Conservation (phyloP, 2,113 vertebrate genomes). For the Thoracochromis brauschi region DNA sequence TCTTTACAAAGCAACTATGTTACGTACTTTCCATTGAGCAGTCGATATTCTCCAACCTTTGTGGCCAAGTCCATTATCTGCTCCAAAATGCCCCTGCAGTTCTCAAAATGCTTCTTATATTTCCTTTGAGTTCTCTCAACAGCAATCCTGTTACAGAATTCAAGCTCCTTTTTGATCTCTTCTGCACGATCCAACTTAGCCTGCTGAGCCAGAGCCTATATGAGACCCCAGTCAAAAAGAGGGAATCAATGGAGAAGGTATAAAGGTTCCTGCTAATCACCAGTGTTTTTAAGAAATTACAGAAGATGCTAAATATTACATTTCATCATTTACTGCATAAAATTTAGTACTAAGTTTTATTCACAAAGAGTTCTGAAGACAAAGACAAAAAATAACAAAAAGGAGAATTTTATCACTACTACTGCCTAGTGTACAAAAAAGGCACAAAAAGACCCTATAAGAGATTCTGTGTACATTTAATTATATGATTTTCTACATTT, state of each 20-base stretch:
- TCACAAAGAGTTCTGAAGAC: not conserved
- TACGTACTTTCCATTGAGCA: constrained; percentile 82
- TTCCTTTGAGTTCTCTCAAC: constrained; percentile 72
- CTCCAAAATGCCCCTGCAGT: constrained; percentile 75
- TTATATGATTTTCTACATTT: not conserved
- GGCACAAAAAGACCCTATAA: not conserved
- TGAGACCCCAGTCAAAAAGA: constrained; percentile 11
- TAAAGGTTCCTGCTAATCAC: not conserved
- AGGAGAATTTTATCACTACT: not conserved
- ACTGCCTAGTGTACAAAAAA: not conserved
- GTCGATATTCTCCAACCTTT: constrained; percentile 80
- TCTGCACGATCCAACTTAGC: constrained; percentile 73
- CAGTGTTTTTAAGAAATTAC: not conserved
- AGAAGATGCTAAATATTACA: not conserved
- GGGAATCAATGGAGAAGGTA: not conserved
- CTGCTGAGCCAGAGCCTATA: constrained; percentile 80
- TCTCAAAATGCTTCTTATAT: constrained; percentile 75
- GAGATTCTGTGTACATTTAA: not conserved
- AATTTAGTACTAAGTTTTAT: not conserved
- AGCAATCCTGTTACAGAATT: constrained; percentile 68
- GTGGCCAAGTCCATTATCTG: constrained; percentile 85
- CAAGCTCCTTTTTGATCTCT: constrained; percentile 71
- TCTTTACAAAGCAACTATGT: not conserved
- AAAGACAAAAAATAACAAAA: not conserved
- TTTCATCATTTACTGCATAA: not conserved